phyloP scores from a whole-genome alignment of 2,113 vertebrate species.

The Fregata magnificens region DNA sequence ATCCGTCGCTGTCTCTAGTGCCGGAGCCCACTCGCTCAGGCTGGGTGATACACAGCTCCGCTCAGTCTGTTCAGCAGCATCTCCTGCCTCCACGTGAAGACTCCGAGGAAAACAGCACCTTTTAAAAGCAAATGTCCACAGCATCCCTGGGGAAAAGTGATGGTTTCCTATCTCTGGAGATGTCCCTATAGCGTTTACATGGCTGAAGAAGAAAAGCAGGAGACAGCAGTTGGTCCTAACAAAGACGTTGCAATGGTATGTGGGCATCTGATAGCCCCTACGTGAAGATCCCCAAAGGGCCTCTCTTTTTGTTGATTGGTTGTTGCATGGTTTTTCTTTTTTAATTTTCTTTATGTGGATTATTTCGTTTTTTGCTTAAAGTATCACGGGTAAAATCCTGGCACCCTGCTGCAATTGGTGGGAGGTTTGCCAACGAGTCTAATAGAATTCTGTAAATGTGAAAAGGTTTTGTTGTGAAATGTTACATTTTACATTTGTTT shows the following conservation, averaged over 20 bases:
- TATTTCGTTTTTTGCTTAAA: neutral
- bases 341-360: neutral
- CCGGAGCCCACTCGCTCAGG: neutral
- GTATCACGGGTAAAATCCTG: neutral
- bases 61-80: neutral
- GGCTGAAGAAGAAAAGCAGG: neutral
- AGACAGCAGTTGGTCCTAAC: neutral
- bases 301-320: neutral
- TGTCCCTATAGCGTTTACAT: neutral
- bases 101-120: neutral
- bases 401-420: neutral
- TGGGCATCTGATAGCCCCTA: neutral
- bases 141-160: neutral
- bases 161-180: neutral
- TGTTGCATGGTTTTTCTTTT: neutral
- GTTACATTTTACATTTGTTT: neutral
- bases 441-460: neutral
- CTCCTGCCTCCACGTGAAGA: neutral
- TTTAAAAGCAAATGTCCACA: neutral
- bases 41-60: neutral
- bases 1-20: neutral
- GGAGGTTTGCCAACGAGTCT: neutral
- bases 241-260: constrained; percentile 1
- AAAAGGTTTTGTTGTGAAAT: neutral
- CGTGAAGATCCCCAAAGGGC: neutral